phyloP scores from a whole-genome alignment of 2,888 invertebrate species.

The Beris morrisii region DNA sequence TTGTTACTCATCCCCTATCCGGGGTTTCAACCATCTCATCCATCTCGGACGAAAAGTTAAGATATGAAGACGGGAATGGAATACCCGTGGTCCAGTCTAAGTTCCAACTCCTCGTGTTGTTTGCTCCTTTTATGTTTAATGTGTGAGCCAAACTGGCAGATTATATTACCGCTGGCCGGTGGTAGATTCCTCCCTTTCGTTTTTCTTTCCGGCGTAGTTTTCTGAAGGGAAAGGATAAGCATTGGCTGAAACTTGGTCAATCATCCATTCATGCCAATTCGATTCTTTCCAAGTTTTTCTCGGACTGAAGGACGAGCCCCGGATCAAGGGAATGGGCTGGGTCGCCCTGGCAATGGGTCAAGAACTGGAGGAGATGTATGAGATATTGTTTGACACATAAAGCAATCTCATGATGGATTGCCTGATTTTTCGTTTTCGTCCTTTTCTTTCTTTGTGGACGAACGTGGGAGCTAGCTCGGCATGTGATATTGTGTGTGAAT shows the following conservation, averaged over 20 bases:
- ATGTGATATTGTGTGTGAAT: neutral
- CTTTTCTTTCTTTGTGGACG: constrained; percentile 17
- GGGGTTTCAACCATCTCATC: neutral
- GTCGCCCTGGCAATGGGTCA: constrained; percentile 14
- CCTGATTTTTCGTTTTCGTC: constrained; percentile 36
- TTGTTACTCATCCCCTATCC: too few relatives aligned
- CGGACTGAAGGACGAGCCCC: neutral
- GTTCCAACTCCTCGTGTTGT: constrained; percentile 19
- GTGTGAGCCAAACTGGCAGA: constrained; percentile 12
- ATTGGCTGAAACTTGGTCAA: constrained; percentile 30
- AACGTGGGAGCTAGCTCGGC: neutral
- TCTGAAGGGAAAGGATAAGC: constrained; percentile 23
- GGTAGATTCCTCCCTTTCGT: constrained; percentile 2
- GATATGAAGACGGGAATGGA: neutral
- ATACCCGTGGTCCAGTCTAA: neutral
- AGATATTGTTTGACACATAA: constrained; percentile 40
- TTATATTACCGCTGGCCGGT: neutral
- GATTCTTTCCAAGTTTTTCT: constrained; percentile 23
- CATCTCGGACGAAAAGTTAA: neutral
- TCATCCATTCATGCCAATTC: constrained; percentile 37
- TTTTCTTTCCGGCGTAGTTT: neutral
- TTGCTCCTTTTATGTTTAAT: constrained; percentile 18
- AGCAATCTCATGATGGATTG: constrained; percentile 40
- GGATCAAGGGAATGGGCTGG: constrained; percentile 5
- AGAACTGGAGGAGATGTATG: constrained; percentile 30